A percentile compares a stretch with the other conserved stretches of the same genome.
Conservation (phyloP, 2,888 invertebrate genomes). For the Esperia sulphurella region DNA sequence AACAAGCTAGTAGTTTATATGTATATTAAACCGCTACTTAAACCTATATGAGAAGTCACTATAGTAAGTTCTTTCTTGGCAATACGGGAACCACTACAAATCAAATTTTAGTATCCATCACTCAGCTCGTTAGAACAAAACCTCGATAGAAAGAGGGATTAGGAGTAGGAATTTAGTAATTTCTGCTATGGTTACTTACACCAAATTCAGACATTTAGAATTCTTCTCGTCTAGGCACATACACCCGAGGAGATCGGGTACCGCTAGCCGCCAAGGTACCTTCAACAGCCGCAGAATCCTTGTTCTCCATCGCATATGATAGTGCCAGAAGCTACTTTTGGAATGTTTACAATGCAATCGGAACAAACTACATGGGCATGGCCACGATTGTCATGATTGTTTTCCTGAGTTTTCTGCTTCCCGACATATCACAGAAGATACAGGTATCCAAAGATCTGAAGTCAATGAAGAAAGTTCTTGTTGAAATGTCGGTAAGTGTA, state of each 20-base stretch:
- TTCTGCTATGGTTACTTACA: too few relatives aligned
- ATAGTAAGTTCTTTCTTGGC: too few relatives aligned
- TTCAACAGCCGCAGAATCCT: neutral
- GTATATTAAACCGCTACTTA: too few relatives aligned
- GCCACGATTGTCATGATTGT: constrained; percentile 39
- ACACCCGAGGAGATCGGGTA: neutral
- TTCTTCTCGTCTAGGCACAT: constrained; percentile 12
- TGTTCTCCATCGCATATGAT: constrained; percentile 1
- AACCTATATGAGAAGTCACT: too few relatives aligned
- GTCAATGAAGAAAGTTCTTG: constrained; percentile 42
- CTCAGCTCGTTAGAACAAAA: too few relatives aligned
- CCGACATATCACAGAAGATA: constrained; percentile 45
- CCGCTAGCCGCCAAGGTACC: neutral
- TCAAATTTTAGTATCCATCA: too few relatives aligned
- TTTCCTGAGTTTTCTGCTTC: constrained; percentile 44
- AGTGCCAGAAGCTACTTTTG: constrained; percentile 22
- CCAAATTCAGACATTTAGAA: neutral
- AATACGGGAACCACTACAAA: too few relatives aligned
- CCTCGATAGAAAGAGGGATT: too few relatives aligned
- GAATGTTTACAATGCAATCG: constrained; percentile 18
- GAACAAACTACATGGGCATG: constrained; percentile 29
- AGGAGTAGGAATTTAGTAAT: too few relatives aligned
- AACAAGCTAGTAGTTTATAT: too few relatives aligned
- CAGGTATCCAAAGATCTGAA: constrained; percentile 43
- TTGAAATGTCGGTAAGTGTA: constrained; percentile 42